Evolutionary conservation across 1,140 invertebrate genomes (phyloP), one percentile per base, ranked within the genome.

Genomic region (Calycopis cecrops): DNA sequence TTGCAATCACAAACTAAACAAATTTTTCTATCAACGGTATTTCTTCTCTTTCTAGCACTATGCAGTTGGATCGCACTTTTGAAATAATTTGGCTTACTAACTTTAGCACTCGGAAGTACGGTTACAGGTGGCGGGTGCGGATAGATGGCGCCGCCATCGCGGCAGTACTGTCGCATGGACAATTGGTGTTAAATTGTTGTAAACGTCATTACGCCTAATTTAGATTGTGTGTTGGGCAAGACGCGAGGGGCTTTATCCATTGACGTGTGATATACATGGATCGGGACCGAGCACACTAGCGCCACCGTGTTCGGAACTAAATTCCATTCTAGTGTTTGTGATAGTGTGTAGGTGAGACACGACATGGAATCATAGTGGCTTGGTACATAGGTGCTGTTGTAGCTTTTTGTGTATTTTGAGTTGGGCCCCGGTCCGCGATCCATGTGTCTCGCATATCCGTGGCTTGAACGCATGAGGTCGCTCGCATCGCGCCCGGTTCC

Each of bases 121-220:
- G 76, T 69, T 71, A 67, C 71, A 73, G 73, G 74, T 61, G 74
- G 74, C 77, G 79, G 81, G 72, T 65, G 72, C 70, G 75, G 69
- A 62, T 59, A 64, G 74, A 60, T 69, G 67, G 71, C 72, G 75
- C 70, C 63, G 69, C 74, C 69, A 64, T 70, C 62, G 79, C 79
- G 77, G 77, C 78, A 73, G 57, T 65, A 66, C 60, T 81, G 79
- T 86, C 82, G 82, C 82, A 85, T 85, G 82, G 74, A 73, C 61
- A 78, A 53, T 85, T 77, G 74, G 77, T 85, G 79, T 83, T 82
- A 76, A 63, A 66, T 76, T 78, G 77, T 79, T 81, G 80, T 86
- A 69, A 63, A 72, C 70, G 67, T 70, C 65, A 75, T 74, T 69
- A 66, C 69, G 79, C 73, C 72, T 80, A 73, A 78, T 68, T 69